A percentile compares a stretch with the other conserved stretches of the same genome.
Conservation (phyloP, 2,797 vertebrate species). For the Siniperca scherzeri region DNA sequence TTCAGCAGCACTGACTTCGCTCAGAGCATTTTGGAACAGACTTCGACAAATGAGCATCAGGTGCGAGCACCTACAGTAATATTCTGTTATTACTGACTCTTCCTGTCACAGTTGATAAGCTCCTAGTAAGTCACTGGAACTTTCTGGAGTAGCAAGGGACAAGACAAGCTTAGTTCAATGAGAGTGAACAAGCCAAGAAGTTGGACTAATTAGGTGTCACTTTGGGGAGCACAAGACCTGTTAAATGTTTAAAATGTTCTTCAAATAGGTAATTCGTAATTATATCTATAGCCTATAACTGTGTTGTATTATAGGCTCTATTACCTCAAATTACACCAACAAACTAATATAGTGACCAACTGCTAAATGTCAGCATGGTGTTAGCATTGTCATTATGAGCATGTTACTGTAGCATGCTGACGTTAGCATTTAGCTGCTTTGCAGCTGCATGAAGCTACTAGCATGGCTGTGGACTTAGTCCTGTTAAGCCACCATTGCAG, state of each 20-base stretch:
- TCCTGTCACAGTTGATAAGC: slow-evolving; percentile 22
- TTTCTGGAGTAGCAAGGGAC: slow-evolving; percentile 21
- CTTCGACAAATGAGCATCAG: slow-evolving; percentile 72
- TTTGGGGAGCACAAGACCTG: not conserved
- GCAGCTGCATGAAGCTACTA: not conserved
- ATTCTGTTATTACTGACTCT: slow-evolving; percentile 45
- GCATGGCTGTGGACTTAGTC: not conserved
- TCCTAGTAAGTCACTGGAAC: slow-evolving; percentile 12
- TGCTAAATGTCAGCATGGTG: not conserved
- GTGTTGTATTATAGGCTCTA: not conserved
- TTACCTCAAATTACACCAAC: not conserved
- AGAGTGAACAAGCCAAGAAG: not conserved
- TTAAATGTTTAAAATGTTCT: not conserved
- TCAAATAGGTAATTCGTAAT: not conserved
- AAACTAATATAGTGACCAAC: not conserved
- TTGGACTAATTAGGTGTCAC: not conserved
- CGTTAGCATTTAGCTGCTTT: not conserved
- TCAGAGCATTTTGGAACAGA: slow-evolving; percentile 65
- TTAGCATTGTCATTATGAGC: not conserved
- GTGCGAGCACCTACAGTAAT: slow-evolving; percentile 59
- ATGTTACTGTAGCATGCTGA: not conserved
- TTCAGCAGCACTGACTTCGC: slow-evolving; percentile 76
- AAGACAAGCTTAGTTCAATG: not conserved
- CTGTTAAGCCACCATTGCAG: not conserved
- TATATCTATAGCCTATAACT: not conserved